A percentile compares a stretch with the other conserved stretches of the same genome.
phyloP scores from a whole-genome alignment of 2,888 invertebrate genomes.

The Deilephila elpenor region DNA sequence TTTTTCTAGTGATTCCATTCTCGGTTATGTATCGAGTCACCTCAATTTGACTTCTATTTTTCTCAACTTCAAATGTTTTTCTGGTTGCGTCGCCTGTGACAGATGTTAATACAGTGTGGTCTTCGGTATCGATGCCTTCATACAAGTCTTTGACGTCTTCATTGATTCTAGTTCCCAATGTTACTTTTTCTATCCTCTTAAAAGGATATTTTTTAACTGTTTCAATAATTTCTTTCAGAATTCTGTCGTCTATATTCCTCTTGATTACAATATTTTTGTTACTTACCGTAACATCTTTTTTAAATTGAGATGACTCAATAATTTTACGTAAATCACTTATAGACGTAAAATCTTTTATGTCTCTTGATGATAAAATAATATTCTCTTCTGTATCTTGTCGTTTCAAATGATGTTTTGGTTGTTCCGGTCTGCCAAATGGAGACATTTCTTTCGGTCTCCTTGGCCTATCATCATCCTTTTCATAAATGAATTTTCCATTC shows the following conservation, averaged over 20 bases:
- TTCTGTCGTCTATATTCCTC: slow-evolving; percentile 76
- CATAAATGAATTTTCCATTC: slow-evolving; percentile 85
- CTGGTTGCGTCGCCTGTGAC: slow-evolving; percentile 71
- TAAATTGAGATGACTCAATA: slow-evolving; percentile 73
- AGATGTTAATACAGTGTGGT: slow-evolving; percentile 68
- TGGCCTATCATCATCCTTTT: slow-evolving; percentile 76
- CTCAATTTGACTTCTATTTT: slow-evolving; percentile 80
- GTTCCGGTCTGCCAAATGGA: slow-evolving; percentile 74
- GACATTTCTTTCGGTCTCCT: slow-evolving; percentile 74
- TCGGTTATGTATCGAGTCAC: slow-evolving; percentile 79
- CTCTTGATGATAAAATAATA: slow-evolving; percentile 77
- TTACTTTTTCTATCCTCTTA: slow-evolving; percentile 80
- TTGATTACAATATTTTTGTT: slow-evolving; percentile 79
- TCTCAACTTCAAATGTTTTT: slow-evolving; percentile 77
- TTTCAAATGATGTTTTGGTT: slow-evolving; percentile 74
- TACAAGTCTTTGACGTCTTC: slow-evolving; percentile 85
- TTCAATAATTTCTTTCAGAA: slow-evolving; percentile 78
- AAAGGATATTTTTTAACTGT: slow-evolving; percentile 81
- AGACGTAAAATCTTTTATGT: slow-evolving; percentile 80
- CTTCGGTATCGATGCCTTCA: slow-evolving; percentile 76
- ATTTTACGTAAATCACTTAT: slow-evolving; percentile 79
- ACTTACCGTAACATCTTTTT: slow-evolving; percentile 76
- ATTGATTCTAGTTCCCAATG: slow-evolving; percentile 84
- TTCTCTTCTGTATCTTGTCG: slow-evolving; percentile 80
- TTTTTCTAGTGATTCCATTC: slow-evolving; percentile 78